Evolutionary conservation across 2,797 vertebrate genomes (phyloP).

Genomic region (Adrianichthys oophorus): DNA sequence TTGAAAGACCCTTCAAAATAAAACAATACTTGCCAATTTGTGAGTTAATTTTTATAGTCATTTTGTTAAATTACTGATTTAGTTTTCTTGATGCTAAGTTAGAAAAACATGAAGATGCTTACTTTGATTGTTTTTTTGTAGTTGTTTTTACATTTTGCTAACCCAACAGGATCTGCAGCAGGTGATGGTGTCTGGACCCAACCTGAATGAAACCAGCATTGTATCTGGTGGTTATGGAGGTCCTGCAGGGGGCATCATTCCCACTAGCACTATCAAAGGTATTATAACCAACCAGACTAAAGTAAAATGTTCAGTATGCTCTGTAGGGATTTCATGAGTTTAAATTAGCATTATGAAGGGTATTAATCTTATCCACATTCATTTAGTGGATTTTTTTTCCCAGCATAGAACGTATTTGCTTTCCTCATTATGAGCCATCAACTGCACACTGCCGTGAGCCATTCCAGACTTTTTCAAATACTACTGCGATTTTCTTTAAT

Average conservation of each 20-base stretch:
- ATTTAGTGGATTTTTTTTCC: background rate
- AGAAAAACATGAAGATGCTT: background rate
- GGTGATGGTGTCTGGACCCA: conserved; percentile 97
- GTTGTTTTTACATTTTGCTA: background rate
- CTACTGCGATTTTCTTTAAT: conserved; percentile 20
- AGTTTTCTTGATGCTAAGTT: background rate
- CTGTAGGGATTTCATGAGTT: background rate
- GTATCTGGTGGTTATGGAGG: conserved; percentile 95
- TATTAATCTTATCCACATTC: background rate
- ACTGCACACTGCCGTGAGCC: background rate
- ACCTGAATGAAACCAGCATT: conserved; percentile 96
- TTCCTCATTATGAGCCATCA: background rate
- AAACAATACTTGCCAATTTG: too few relatives aligned
- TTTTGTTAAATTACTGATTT: too few relatives aligned
- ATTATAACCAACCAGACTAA: conserved; percentile 6
- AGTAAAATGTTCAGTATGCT: background rate
- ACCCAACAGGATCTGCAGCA: conserved; percentile 90
- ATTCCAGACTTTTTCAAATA: conserved; percentile 19
- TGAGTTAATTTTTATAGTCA: too few relatives aligned
- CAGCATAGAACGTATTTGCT: too few relatives aligned
- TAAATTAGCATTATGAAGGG: conserved; percentile 7
- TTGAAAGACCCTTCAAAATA: too few relatives aligned
- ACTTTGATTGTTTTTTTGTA: background rate
- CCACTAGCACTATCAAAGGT: conserved; percentile 89
- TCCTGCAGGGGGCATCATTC: conserved; percentile 91